A percentile compares a stretch with the other conserved stretches of the same genome.
Conservation (phyloP, 2,113 vertebrate species). For the Sitta europaea region DNA sequence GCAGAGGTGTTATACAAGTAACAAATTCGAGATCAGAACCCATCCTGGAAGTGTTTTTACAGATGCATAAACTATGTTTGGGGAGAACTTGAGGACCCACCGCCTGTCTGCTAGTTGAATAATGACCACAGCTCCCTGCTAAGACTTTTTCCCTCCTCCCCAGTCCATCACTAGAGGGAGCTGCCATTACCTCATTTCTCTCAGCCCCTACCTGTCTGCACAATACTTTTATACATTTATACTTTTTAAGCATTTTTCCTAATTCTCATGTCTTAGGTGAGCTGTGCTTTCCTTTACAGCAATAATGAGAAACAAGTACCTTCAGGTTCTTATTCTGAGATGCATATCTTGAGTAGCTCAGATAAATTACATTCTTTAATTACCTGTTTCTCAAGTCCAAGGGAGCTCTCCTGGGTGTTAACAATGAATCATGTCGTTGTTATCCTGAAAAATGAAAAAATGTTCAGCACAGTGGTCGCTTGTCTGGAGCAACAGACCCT, state of each 20-base stretch:
- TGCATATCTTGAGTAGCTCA: neutral
- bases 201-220: neutral
- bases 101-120: neutral
- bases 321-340: neutral
- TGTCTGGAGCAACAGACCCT: neutral
- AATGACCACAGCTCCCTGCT: neutral
- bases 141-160: neutral
- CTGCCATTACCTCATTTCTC: neutral
- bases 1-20: neutral
- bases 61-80: neutral
- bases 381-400: neutral
- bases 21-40: neutral
- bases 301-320: neutral
- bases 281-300: neutral
- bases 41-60: neutral
- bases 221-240: neutral
- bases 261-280: neutral
- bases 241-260: neutral
- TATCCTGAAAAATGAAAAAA: neutral
- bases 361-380: neutral
- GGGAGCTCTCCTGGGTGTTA: neutral
- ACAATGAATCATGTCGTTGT: neutral
- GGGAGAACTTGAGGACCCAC: neutral
- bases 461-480: neutral
- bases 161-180: neutral